Conservation (phyloP, 2,888 invertebrate genomes). For the Lapara coniferarum region DNA sequence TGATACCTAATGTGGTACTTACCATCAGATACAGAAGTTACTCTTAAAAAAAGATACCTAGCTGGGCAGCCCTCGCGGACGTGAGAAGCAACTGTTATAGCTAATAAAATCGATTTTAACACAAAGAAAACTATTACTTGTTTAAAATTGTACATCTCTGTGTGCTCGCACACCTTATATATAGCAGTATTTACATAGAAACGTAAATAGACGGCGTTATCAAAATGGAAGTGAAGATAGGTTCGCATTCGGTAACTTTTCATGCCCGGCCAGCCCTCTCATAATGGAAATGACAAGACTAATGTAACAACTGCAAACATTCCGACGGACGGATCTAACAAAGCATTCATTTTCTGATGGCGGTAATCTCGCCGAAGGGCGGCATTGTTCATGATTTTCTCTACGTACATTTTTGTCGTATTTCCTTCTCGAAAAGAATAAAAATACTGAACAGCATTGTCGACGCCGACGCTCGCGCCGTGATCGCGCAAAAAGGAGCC, state of each 20-base stretch:
- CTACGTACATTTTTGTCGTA: constrained; percentile 65
- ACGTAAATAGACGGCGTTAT: constrained; percentile 35
- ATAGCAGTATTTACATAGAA: not conserved
- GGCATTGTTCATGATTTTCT: constrained; percentile 81
- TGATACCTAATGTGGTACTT: too few species aligned
- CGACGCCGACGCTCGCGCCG: constrained; percentile 76
- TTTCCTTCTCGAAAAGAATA: constrained; percentile 77
- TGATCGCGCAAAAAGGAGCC: constrained; percentile 77
- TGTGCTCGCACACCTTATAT: not conserved
- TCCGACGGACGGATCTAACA: constrained; percentile 74
- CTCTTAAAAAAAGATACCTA: too few species aligned
- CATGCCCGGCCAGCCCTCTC: constrained; percentile 56
- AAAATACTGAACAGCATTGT: constrained; percentile 81
- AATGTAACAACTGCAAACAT: constrained; percentile 79
- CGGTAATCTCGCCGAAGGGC: constrained; percentile 82
- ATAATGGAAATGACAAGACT: constrained; percentile 78
- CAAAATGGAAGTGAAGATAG: constrained; percentile 60
- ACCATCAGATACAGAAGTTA: too few species aligned
- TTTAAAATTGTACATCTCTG: not conserved
- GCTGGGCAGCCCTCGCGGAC: too few species aligned
- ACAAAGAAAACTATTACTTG: too few species aligned
- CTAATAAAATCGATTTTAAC: too few species aligned
- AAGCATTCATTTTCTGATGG: constrained; percentile 83
- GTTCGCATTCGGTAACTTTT: constrained; percentile 63
- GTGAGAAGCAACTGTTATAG: too few species aligned